These are phyloP conservation scores for Germaria angustata DNA, from an alignment of 2,888 invertebrate genomes.

Conservation along the genomic window DNA sequence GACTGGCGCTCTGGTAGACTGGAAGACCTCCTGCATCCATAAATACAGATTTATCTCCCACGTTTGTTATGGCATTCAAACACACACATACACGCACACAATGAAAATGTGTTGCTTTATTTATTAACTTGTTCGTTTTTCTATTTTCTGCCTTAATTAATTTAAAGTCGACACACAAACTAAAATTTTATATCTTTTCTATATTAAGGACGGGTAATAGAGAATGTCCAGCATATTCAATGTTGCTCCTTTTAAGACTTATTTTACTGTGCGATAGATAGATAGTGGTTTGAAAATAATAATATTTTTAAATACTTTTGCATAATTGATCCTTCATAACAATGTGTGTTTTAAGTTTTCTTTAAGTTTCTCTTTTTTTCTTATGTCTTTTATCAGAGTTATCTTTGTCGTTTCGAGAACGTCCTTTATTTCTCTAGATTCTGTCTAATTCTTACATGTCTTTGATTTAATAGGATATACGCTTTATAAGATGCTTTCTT, in stretches of 20 bases:
- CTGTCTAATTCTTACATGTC: not conserved
- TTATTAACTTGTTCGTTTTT: not conserved
- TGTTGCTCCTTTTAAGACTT: not conserved
- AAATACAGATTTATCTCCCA: slow-evolving; percentile 74
- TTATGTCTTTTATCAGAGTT: not conserved
- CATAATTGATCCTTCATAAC: not conserved
- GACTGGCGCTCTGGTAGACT: slow-evolving; percentile 81
- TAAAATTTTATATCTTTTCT: not conserved
- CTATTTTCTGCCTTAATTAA: slow-evolving; percentile 66
- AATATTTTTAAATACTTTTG: not conserved
- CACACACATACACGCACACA: not conserved
- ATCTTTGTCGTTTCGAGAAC: slow-evolving; percentile 4
- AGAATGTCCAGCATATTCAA: not conserved
- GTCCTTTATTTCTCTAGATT: slow-evolving; percentile 46
- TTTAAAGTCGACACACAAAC: not conserved
- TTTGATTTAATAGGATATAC: slow-evolving; percentile 5
- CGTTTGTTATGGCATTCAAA: slow-evolving; percentile 72
- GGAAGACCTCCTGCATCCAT: slow-evolving; percentile 81
- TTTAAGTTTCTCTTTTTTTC: slow-evolving; percentile 14
- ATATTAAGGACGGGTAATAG: not conserved
- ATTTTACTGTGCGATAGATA: too few species aligned
- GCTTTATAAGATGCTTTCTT: slow-evolving; percentile 10
- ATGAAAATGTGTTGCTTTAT: not conserved
- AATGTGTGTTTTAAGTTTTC: not conserved
- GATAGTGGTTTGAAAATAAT: too few species aligned